Conservation (phyloP, 37 sponge, comb jelly and placozoan genomes). For the Spongia lamella region DNA sequence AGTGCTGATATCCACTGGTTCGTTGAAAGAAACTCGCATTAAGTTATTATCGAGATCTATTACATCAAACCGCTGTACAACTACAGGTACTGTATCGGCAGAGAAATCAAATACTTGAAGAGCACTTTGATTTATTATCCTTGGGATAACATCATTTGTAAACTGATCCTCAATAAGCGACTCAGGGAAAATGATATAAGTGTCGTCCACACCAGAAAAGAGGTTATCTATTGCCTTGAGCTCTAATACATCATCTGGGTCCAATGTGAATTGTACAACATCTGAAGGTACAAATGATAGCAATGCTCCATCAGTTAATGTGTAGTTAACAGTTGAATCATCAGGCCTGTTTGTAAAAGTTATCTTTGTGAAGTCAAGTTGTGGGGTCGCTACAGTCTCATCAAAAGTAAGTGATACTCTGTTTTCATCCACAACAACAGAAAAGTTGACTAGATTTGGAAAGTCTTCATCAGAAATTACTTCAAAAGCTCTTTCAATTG, state of each 20-base stretch:
- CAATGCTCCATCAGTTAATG: conserved; percentile 21
- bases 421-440: conserved; percentile 44
- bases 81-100: conserved; percentile 49
- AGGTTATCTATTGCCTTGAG: conserved; percentile 71
- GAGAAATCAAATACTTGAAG: conserved; percentile 44
- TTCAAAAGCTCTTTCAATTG: conserved; percentile 7
- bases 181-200: conserved; percentile 45
- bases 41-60: conserved; percentile 59
- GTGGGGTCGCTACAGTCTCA: conserved; percentile 40
- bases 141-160: conserved; percentile 22
- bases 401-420: conserved; percentile 61
- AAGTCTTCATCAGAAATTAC: conserved; percentile 42
- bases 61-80: conserved; percentile 8
- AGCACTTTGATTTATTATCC: conserved; percentile 33
- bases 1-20: conserved; percentile 56
- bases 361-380: conserved; percentile 17
- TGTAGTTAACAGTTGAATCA: conserved; percentile 29
- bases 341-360: conserved; percentile 29
- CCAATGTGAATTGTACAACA: conserved; percentile 45
- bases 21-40: conserved; percentile 65
- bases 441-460: conserved; percentile 44
- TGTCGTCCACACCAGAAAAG: conserved; percentile 57
- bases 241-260: conserved; percentile 15
- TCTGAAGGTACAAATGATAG: conserved; percentile 16
- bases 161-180: conserved; percentile 38